Conservation (phyloP, 2,113 vertebrate species). For the Sisor rabdophorus region DNA sequence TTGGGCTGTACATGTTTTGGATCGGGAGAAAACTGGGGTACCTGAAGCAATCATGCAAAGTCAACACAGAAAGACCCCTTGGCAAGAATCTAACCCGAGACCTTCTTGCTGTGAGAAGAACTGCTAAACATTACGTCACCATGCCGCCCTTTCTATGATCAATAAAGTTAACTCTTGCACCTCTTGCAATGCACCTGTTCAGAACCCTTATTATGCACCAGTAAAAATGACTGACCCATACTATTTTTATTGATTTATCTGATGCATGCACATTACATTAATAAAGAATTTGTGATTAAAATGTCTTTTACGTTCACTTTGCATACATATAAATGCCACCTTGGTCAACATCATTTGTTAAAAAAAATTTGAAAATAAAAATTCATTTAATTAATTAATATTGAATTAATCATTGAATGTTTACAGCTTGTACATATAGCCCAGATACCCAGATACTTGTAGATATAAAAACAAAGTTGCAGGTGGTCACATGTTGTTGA, state of each 20-base stretch:
- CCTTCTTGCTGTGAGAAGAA: too few species aligned
- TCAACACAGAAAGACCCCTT: too few species aligned
- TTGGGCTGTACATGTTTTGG: too few species aligned
- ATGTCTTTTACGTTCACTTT: background rate
- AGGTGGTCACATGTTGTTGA: constrained; percentile 34
- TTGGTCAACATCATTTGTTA: background rate
- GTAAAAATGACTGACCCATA: background rate
- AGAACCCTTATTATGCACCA: background rate
- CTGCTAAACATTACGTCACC: too few species aligned
- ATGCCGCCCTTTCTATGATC: too few species aligned
- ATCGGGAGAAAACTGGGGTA: too few species aligned
- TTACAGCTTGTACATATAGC: background rate
- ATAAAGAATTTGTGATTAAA: background rate
- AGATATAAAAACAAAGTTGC: constrained; percentile 23
- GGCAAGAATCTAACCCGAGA: too few species aligned
- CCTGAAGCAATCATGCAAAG: too few species aligned
- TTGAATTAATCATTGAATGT: background rate
- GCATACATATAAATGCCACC: background rate
- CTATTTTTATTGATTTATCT: background rate
- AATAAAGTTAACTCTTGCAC: too few species aligned
- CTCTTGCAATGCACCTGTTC: background rate
- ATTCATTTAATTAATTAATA: too few species aligned
- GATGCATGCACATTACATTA: background rate
- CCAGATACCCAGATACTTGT: background rate
- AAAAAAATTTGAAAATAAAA: background rate